phyloP scores from a whole-genome alignment of 2,888 invertebrate genomes.

The Scaptomyza flava region DNA sequence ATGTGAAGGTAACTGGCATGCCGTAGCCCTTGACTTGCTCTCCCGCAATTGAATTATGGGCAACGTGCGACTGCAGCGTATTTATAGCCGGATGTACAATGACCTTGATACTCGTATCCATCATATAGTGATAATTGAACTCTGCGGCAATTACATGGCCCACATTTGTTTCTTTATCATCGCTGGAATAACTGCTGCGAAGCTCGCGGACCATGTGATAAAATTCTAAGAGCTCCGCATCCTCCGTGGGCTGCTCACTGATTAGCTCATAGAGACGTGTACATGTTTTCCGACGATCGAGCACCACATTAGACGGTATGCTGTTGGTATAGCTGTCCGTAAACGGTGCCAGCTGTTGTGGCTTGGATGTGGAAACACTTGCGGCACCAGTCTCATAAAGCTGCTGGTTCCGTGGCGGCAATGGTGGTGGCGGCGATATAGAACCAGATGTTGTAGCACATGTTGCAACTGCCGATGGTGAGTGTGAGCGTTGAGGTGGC shows the following conservation, averaged over 20 bases:
- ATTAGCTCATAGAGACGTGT: conserved; percentile 89
- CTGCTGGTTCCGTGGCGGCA: conserved; percentile 86
- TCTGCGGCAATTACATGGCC: conserved; percentile 95
- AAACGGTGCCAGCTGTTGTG: conserved; percentile 36
- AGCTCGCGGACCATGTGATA: conserved; percentile 92
- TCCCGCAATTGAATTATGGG: conserved; percentile 79
- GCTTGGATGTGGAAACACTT: conserved; percentile 24
- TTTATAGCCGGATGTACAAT: conserved; percentile 88
- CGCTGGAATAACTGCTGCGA: conserved; percentile 90
- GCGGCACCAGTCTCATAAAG: conserved; percentile 40
- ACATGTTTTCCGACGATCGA: conserved; percentile 83
- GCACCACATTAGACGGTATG: conserved; percentile 63
- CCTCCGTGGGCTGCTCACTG: conserved; percentile 88
- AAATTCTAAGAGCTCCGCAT: conserved; percentile 92
- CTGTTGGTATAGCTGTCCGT: conserved; percentile 58
- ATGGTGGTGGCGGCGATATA: conserved; percentile 85
- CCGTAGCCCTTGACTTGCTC: conserved; percentile 83
- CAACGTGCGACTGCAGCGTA: conserved; percentile 84
- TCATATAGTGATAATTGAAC: conserved; percentile 91
- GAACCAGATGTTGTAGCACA: conserved; percentile 43
- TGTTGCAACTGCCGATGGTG: conserved; percentile 15
- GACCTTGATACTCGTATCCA: conserved; percentile 94
- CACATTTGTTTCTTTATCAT: conserved; percentile 92
- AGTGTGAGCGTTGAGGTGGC: conserved; percentile 25
- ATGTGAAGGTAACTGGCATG: conserved; percentile 94